Conservation (phyloP, 92 coral and sea anemone genomes). For the Porites evermanni region DNA sequence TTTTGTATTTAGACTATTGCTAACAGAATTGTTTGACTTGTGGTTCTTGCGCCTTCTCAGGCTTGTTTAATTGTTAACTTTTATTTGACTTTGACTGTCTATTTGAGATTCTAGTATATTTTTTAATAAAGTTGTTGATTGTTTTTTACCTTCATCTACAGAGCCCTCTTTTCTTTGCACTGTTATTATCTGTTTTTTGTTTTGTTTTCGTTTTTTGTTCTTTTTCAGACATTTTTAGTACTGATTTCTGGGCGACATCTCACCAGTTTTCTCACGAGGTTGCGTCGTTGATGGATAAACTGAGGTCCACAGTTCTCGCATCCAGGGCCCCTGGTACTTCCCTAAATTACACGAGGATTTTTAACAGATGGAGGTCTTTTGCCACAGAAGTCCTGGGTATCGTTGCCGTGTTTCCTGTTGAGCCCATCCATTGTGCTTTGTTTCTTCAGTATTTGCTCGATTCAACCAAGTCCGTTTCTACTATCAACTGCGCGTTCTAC, state of each 20-base stretch:
- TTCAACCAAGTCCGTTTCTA: slow-evolving; percentile 23
- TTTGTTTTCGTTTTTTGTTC: not conserved
- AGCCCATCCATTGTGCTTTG: slow-evolving; percentile 41
- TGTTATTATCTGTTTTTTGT: slow-evolving; percentile 9
- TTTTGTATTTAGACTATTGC: slow-evolving; percentile 19
- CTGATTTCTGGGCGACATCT: not conserved
- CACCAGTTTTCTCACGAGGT: not conserved
- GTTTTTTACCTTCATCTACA: not conserved
- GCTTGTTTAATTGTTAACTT: not conserved
- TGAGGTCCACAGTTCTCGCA: slow-evolving; percentile 38
- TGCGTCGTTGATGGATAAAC: slow-evolving; percentile 8
- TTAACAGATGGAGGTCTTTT: slow-evolving; percentile 52
- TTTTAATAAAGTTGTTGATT: not conserved
- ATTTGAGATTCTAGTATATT: not conserved
- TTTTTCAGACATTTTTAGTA: not conserved
- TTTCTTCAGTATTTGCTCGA: slow-evolving; percentile 36
- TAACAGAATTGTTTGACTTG: slow-evolving; percentile 8
- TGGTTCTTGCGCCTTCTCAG: slow-evolving; percentile 18
- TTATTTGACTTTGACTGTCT: slow-evolving; percentile 9
- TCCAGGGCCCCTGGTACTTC: slow-evolving; percentile 59
- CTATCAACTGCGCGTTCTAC: slow-evolving; percentile 47
- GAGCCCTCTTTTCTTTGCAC: not conserved
- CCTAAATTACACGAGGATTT: slow-evolving; percentile 34
- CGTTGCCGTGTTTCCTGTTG: slow-evolving; percentile 31
- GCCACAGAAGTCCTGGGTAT: slow-evolving; percentile 21